Conservation (phyloP, 2,113 vertebrate genomes). For the Cygnus buccinator region DNA sequence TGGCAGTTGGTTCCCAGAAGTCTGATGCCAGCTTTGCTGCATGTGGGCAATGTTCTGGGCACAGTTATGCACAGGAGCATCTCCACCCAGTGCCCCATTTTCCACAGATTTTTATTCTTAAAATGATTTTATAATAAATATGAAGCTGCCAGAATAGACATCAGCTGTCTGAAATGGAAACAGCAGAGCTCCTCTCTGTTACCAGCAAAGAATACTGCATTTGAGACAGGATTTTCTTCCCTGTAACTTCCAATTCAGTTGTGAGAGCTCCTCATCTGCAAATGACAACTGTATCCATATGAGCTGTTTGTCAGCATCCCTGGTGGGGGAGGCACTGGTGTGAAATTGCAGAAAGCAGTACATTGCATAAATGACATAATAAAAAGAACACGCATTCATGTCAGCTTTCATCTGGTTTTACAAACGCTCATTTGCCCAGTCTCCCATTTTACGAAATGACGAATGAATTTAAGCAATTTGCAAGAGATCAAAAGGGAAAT, state of each 20-base stretch:
- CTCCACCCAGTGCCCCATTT: conserved; percentile 43
- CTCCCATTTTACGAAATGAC: neutral
- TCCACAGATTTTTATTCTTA: neutral
- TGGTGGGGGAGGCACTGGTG: neutral
- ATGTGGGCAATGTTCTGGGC: neutral
- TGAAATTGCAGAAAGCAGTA: neutral
- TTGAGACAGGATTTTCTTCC: neutral
- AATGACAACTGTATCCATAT: neutral
- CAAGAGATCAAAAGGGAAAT: neutral
- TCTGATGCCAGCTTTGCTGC: conserved; percentile 19
- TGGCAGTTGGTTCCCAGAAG: conserved; percentile 1
- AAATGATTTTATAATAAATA: neutral
- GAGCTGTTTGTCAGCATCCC: neutral
- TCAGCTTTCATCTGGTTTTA: neutral
- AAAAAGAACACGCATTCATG: neutral
- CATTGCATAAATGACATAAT: neutral
- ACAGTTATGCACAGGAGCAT: neutral
- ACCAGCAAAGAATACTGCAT: neutral
- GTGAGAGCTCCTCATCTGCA: neutral
- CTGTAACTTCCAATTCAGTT: neutral
- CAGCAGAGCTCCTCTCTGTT: neutral
- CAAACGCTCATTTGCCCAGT: neutral
- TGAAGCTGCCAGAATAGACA: neutral
- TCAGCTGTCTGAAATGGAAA: neutral
- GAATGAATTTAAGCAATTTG: neutral